These are phyloP conservation scores for Melanophora roralis DNA, from an alignment of 2,888 invertebrate genomes.

Conservation along the genomic window DNA sequence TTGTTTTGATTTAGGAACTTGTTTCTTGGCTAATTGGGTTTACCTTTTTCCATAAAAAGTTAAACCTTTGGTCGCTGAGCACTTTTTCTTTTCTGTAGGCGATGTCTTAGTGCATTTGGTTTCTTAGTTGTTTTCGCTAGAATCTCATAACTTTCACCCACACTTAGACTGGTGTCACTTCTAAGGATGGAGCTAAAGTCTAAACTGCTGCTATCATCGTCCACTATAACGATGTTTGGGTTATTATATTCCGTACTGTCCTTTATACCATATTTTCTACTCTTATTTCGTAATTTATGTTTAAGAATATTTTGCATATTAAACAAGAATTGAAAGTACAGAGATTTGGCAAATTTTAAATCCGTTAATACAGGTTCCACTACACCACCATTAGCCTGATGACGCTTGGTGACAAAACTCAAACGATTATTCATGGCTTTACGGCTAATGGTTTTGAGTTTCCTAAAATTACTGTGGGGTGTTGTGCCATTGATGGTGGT, in stretches of 20 bases:
- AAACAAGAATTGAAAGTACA: constrained; percentile 67
- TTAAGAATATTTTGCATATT: constrained; percentile 66
- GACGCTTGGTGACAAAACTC: constrained; percentile 67
- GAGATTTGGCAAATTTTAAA: constrained; percentile 69
- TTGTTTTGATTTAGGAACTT: constrained; percentile 29
- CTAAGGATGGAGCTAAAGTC: constrained; percentile 40
- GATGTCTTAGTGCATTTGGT: neutral
- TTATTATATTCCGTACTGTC: neutral
- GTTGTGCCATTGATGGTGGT: constrained; percentile 71
- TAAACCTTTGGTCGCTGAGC: neutral
- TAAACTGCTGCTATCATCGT: constrained; percentile 44
- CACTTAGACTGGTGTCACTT: constrained; percentile 43
- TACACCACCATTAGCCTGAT: constrained; percentile 57
- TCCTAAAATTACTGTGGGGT: constrained; percentile 62
- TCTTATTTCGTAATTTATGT: neutral
- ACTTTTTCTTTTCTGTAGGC: neutral
- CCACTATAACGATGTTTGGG: neutral
- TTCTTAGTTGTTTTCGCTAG: constrained; percentile 22
- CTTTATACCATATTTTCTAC: neutral
- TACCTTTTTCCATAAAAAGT: neutral
- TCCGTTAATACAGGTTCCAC: constrained; percentile 63
- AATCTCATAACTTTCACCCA: constrained; percentile 52
- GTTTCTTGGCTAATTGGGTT: neutral
- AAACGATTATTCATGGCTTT: constrained; percentile 65
- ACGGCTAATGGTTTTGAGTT: constrained; percentile 64